Base-by-base conservation (phyloP, 2,113 vertebrate genomes). In the Panthera leo region DNA sequence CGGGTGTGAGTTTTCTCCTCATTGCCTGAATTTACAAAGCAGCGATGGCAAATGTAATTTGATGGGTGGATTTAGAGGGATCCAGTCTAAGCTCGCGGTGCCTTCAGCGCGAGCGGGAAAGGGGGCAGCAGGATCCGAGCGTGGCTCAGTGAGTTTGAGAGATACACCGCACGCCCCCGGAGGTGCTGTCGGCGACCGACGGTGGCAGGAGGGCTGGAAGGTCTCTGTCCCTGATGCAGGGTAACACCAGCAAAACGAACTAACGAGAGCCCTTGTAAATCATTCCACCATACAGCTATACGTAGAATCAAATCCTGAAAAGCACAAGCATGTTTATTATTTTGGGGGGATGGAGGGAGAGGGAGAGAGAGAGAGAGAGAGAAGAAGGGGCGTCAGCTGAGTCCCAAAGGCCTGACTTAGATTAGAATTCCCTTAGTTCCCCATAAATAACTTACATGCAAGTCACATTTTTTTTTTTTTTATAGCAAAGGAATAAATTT, bases 121-220 rank as follows among this genome's bases (percentile, higher is more conserved):
- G 63, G 21, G n/a, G 27, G 3, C 39, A 6, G 21, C 11, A 55
- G 73, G 67, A n/a, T 2, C 29, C 3, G 9, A 2, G 70, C 6
- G 0, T 7, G 5, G 45, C 25, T 3, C 1, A 0, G 34, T 0
- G n/a, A 31, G 7, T 5, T 16, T 2, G 51, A 12, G 53, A 7
- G 63, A 8, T 1, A 55, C n/a, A 15, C n/a, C 1, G 11, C 0
- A 0, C 3, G 27, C 15, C 29, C 7, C 16, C 3, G 0, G 21
- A 27, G 63, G 61, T 25, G 23, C 7, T 2, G 19, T 3, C 13
- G 14, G 9, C 0, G 10, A 61, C 68, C 9, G 2, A 0, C 31
- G 0, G 21, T 2, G 2, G 34, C 34, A 5, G 8, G 53, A 7
- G 8, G 39, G 25, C 8, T 0, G 0, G 27, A 21, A 8, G 39